Evolutionary conservation across 2,113 vertebrate genomes (phyloP).

Genomic region (Tyto alba): DNA sequence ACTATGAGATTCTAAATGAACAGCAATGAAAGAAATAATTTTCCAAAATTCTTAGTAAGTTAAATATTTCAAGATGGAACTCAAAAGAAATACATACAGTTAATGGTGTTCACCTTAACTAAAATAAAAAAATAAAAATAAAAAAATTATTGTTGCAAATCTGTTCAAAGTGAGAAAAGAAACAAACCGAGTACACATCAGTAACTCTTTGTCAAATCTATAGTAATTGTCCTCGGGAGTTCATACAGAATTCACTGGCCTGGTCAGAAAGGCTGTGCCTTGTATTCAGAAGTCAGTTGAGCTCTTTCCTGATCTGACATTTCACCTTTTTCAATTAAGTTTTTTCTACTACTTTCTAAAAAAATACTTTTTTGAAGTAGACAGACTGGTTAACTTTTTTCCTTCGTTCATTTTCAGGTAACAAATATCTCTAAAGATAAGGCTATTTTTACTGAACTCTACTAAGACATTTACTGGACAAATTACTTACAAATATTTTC

Average conservation of each 20-base stretch:
- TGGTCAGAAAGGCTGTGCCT: not conserved
- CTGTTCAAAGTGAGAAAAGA: not conserved
- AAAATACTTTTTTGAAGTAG: not conserved
- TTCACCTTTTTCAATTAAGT: not conserved
- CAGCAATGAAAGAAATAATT: not conserved
- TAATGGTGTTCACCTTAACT: not conserved
- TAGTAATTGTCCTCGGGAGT: accelerated
- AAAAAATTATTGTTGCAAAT: not conserved
- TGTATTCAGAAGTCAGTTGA: not conserved
- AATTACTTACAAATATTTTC: not conserved
- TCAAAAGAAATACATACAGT: not conserved
- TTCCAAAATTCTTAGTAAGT: not conserved
- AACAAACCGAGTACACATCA: not conserved
- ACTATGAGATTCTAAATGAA: not conserved
- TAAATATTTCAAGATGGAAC: not conserved
- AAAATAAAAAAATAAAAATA: not conserved
- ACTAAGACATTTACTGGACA: not conserved
- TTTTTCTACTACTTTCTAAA: not conserved
- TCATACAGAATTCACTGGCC: not conserved
- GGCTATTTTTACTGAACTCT: not conserved
- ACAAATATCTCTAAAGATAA: not conserved
- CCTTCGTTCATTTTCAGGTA: not conserved
- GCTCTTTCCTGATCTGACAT: not conserved
- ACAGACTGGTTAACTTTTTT: not conserved
- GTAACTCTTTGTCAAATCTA: not conserved